These are phyloP conservation scores for Pseudomyrmex pallidus DNA, from an alignment of 1,140 invertebrate species.

Conservation along the genomic window DNA sequence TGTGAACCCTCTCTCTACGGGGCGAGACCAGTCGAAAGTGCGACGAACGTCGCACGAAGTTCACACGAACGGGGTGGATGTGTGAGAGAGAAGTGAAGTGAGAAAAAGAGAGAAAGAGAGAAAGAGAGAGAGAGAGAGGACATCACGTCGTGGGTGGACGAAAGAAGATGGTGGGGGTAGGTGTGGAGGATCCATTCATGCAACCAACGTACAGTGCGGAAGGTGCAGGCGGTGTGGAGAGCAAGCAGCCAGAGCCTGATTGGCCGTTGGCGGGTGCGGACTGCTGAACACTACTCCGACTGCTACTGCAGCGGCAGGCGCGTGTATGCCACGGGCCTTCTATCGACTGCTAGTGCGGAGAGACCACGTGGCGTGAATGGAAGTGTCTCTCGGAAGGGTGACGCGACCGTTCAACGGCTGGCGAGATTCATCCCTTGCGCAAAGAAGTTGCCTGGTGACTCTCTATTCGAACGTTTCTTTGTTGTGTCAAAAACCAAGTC, in stretches of 20 bases:
- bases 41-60: constrained; percentile 42
- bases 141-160: constrained; percentile 68
- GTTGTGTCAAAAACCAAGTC: too few species aligned
- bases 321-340: neutral
- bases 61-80: constrained; percentile 15
- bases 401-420: too few species aligned
- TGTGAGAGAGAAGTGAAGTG: neutral
- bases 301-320: constrained; percentile 15
- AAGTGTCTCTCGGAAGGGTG: too few species aligned
- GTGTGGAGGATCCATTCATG: constrained; percentile 72
- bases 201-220: constrained; percentile 70
- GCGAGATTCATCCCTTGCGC: too few species aligned
- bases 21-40: constrained; percentile 23
- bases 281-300: constrained; percentile 57
- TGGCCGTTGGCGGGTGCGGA: constrained; percentile 63
- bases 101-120: neutral
- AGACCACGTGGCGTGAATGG: too few species aligned
- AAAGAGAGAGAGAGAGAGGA: constrained; percentile 51
- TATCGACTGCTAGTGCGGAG: too few species aligned
- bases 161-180: constrained; percentile 73
- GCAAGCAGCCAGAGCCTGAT: constrained; percentile 69
- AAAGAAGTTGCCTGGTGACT: too few species aligned
- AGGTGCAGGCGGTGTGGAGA: constrained; percentile 70
- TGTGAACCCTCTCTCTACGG: neutral
- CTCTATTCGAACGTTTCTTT: too few species aligned